Conservation (phyloP, 2,113 vertebrate species). For the Haemorhous mexicanus region DNA sequence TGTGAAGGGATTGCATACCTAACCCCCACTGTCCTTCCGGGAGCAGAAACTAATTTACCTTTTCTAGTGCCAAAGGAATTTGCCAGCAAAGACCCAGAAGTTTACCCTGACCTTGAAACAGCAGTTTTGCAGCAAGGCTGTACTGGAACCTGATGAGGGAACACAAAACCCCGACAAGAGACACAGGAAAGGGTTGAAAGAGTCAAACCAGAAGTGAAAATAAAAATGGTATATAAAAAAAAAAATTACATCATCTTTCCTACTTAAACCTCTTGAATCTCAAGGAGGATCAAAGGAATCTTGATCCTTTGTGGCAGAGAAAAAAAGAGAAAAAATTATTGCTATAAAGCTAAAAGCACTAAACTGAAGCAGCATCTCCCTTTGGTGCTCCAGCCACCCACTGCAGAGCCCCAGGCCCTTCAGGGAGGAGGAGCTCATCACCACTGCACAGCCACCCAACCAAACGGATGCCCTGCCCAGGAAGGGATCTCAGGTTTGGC, state of each 20-base stretch:
- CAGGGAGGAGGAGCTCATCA: background rate
- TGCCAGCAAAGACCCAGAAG: background rate
- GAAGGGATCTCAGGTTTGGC: background rate
- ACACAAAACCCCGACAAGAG: background rate
- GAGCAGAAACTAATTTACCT: background rate
- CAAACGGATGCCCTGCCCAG: slow-evolving; percentile 26
- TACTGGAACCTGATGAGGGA: background rate
- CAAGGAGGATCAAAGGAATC: background rate
- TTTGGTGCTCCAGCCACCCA: background rate
- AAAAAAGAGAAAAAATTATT: background rate
- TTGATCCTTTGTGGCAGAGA: background rate
- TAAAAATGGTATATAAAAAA: background rate
- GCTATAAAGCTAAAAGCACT: background rate
- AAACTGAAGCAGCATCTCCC: background rate
- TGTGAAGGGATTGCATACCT: background rate
- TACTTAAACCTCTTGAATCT: background rate
- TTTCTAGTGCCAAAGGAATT: background rate
- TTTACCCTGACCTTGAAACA: background rate
- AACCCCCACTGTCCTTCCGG: background rate
- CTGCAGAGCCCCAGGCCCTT: background rate
- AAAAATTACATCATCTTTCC: background rate
- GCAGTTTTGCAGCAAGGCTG: background rate
- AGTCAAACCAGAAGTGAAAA: background rate
- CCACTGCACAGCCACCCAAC: background rate
- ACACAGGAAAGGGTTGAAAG: background rate